phyloP scores from a whole-genome alignment of 2,888 invertebrate species.

The Limnephilus marmoratus region DNA sequence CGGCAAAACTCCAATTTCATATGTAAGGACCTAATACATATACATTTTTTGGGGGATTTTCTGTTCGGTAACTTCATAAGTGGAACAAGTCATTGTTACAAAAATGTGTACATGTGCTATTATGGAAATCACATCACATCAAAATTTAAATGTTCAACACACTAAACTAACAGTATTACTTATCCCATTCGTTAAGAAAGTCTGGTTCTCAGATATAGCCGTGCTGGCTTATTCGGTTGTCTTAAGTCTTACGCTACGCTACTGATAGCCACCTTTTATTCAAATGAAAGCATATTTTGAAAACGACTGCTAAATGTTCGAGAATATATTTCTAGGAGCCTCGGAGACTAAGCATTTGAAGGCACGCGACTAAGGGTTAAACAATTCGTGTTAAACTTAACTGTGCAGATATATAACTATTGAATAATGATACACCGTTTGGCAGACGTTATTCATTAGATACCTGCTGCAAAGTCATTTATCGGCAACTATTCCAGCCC shows the following conservation, averaged over 20 bases:
- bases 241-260: neutral
- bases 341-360: neutral
- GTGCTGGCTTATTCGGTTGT: no score
- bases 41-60: no score
- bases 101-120: no score
- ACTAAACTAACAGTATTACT: no score
- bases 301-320: neutral
- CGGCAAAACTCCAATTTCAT: no score
- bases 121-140: no score
- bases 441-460: neutral
- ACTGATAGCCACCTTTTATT: neutral
- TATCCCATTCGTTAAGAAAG: no score
- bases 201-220: no score
- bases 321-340: neutral
- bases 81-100: no score
- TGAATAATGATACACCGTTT: neutral
- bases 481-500: neutral
- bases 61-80: no score
- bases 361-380: constrained; percentile 27
- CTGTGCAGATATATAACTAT: neutral
- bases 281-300: neutral
- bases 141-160: no score
- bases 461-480: neutral
- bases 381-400: neutral
- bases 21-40: no score